These are phyloP conservation scores for Mesitornis unicolor DNA, from an alignment of 2,113 vertebrate genomes.

Conservation along the genomic window DNA sequence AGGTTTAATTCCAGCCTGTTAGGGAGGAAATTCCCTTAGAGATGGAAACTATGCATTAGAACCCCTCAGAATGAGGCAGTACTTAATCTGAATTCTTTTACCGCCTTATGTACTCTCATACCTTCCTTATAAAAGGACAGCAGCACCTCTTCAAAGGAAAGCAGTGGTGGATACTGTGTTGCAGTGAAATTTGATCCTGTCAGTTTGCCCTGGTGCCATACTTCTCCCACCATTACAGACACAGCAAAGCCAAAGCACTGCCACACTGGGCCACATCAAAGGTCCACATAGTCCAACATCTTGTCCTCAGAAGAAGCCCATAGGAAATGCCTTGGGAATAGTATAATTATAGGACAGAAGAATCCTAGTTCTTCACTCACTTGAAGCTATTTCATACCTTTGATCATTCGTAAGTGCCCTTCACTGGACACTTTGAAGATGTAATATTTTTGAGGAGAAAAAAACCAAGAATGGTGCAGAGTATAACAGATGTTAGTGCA, in stretches of 20 bases:
- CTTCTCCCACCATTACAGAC: neutral
- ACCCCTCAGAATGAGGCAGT: neutral
- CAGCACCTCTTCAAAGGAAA: neutral
- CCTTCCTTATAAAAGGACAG: neutral
- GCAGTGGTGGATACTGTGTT: neutral
- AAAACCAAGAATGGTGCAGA: neutral
- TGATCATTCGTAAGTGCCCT: neutral
- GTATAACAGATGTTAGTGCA: neutral
- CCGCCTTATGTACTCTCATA: neutral
- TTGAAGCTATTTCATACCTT: neutral
- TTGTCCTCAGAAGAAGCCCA: neutral
- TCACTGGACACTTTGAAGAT: neutral
- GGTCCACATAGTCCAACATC: neutral
- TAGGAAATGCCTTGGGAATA: neutral
- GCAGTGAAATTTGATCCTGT: neutral
- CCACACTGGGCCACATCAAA: neutral
- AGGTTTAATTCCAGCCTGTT: constrained; percentile 29
- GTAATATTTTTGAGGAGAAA: neutral
- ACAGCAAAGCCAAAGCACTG: neutral
- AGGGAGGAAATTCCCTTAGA: constrained; percentile 5
- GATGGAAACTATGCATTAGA: neutral
- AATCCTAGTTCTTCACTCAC: neutral
- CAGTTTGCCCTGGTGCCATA: neutral
- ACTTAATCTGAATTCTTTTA: neutral
- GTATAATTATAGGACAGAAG: neutral